Base-by-base conservation (phyloP, 1,140 invertebrate genomes). In the Nymphalis io region DNA sequence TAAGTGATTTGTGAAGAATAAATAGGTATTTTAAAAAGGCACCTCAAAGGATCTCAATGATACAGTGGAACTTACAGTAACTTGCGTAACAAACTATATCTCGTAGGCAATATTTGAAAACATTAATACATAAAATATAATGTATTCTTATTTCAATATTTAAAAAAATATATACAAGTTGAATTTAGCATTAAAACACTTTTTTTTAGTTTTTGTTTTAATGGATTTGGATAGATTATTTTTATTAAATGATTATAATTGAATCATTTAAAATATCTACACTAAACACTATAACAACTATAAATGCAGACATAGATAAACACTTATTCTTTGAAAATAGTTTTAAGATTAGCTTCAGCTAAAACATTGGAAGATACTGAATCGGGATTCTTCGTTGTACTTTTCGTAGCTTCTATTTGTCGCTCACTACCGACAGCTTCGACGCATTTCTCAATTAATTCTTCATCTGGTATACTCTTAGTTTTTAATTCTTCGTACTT, bases 401-500 rank as follows among this genome's bases (percentile, higher is more conserved):
- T 44, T 71, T 77, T 72, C 18, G 60, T 20, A 6, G 27, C 40
- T 64, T 84, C 72, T 33, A 74, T 44, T 66, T 78, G 73, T 33
- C 81, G 73, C 51, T 86, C 80, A 44, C 38, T 77, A 5, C 68
- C 74, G 38, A 84, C 76, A 8, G 71, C 70, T 61, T 68, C 68
- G 18, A 80, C 75, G 10, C 81, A 76, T 75, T 88, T 87, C 39
- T 90, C 80, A 60, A 89, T 76, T n/a, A 92, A 67, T 55, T 94
- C 91, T 13, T 92, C 85, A 73, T 93, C 91, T 15, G 92, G 68
- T 5, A 91, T 81, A 11, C 90, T 92, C 78, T 94, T 91, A 0
- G 80, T 63, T 77, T 93, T 87, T 15, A 95, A 75, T 63, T 92
- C 86, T 11, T 92, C 82, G 76, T 95, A 95, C 39, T 92, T 92